phyloP scores from a whole-genome alignment of 2,113 vertebrate species.

The Ciconia boyciana region DNA sequence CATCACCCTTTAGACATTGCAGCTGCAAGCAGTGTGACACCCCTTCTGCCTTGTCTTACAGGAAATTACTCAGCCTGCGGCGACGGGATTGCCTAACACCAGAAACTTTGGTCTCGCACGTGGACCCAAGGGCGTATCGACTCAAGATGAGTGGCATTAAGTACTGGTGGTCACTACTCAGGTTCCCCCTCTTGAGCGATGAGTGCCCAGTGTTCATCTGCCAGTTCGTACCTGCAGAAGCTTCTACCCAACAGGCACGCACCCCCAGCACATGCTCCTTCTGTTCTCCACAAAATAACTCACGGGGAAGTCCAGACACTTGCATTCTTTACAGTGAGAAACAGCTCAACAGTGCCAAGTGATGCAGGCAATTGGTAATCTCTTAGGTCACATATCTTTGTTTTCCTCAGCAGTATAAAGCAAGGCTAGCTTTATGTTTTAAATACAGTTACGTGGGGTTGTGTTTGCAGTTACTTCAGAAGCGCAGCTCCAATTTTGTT shows the following conservation, averaged over 20 bases:
- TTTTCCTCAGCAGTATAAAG: neutral
- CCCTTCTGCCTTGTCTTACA: neutral
- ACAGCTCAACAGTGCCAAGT: neutral
- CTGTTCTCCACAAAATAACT: neutral
- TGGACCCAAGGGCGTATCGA: rapidly evolving
- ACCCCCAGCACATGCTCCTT: neutral
- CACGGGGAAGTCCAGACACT: neutral
- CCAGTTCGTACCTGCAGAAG: neutral
- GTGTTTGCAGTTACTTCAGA: neutral
- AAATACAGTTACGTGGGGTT: neutral
- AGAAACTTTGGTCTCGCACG: rapidly evolving
- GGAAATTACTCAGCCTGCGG: neutral
- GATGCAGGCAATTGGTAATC: neutral
- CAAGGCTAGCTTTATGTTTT: neutral
- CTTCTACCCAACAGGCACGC: neutral
- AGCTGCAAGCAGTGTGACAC: neutral
- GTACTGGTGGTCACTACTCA: neutral
- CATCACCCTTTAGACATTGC: neutral
- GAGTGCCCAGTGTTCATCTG: neutral
- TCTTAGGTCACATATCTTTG: neutral
- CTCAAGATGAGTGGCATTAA: no score
- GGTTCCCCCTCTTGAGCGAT: neutral
- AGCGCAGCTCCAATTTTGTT: neutral
- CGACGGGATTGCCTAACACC: neutral
- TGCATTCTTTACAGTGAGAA: neutral